These are phyloP conservation scores for Drosophila kikkawai DNA, from an alignment of 1,140 invertebrate genomes.

Conservation along the genomic window DNA sequence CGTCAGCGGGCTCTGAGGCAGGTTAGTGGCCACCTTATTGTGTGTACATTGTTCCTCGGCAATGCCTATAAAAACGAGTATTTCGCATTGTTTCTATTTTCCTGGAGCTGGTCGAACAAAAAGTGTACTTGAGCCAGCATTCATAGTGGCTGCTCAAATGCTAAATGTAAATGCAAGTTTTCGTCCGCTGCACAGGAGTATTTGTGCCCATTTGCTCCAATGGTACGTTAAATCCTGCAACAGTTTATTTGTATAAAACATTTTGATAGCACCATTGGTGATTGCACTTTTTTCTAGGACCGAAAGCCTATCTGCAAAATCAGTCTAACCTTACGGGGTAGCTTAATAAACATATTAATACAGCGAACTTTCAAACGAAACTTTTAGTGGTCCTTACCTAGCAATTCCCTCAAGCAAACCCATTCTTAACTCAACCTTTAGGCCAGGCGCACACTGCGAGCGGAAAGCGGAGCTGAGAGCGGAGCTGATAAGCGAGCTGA, in stretches of 20 bases:
- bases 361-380: too few relatives aligned
- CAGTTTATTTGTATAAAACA: background rate
- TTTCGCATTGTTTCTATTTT: slow-evolving; percentile 11
- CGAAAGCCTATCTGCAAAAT: too few relatives aligned
- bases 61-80: background rate
- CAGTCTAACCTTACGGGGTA: too few relatives aligned
- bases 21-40: background rate
- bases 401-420: background rate
- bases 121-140: background rate
- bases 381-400: too few relatives aligned
- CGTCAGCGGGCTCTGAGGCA: too few relatives aligned
- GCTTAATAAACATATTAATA: too few relatives aligned
- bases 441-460: too few relatives aligned
- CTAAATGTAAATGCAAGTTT: background rate
- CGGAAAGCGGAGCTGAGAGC: too few relatives aligned
- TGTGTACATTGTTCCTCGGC: slow-evolving; percentile 10
- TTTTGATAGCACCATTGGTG: too few relatives aligned
- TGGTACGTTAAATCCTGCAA: background rate
- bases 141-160: background rate
- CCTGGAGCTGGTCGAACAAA: background rate
- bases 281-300: too few relatives aligned
- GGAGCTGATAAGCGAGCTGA: too few relatives aligned
- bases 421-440: background rate
- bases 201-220: background rate
- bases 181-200: background rate